Conservation (phyloP, 2,113 vertebrate genomes). For the Ctenodactylus gundi region DNA sequence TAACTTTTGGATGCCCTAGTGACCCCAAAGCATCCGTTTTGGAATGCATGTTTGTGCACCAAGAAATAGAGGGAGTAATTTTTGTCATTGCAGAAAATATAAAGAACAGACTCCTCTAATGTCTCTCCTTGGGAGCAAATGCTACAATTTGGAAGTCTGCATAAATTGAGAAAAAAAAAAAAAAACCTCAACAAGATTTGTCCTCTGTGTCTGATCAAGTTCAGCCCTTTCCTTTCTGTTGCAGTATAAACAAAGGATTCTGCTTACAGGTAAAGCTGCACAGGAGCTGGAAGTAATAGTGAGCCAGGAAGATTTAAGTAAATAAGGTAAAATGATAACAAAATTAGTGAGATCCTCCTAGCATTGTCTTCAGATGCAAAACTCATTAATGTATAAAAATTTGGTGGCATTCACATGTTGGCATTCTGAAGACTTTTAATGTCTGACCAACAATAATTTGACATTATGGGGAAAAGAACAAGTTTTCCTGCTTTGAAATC, state of each 20-base stretch:
- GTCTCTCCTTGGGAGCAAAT: background rate
- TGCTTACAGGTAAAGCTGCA: background rate
- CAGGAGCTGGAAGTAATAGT: background rate
- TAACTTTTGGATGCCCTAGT: conserved; percentile 8
- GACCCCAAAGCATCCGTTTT: background rate
- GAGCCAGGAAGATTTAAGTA: background rate
- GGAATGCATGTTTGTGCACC: background rate
- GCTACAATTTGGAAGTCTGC: background rate
- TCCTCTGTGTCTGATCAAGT: background rate
- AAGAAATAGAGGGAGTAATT: conserved; percentile 17
- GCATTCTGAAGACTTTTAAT: background rate
- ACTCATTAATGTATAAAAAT: background rate
- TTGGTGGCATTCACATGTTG: background rate
- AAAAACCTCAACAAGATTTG: background rate
- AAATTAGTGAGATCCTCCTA: background rate
- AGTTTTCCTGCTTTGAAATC: conserved; percentile 31
- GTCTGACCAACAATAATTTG: conserved; percentile 52
- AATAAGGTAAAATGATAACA: background rate
- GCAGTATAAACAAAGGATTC: background rate
- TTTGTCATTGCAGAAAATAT: conserved; percentile 40
- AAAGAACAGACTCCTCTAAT: background rate
- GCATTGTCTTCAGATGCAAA: background rate
- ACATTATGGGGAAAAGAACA: conserved; percentile 13
- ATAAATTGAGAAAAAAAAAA: background rate
- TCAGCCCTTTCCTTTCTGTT: background rate